Evolutionary conservation across 2,888 invertebrate genomes (phyloP).

Genomic region (Liopterus haemorrhoidalis): DNA sequence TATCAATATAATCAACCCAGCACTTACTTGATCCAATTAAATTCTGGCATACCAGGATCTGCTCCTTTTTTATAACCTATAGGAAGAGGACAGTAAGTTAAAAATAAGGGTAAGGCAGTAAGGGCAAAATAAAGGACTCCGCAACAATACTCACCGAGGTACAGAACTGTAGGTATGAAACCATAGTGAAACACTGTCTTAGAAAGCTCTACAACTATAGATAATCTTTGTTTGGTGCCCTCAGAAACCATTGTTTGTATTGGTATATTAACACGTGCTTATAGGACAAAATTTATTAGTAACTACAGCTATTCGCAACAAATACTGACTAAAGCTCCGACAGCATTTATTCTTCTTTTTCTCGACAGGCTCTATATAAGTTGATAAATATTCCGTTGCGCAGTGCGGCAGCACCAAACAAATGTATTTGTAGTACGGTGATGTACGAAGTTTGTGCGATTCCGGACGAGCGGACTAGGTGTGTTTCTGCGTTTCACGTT

Average conservation of each 20-base stretch:
- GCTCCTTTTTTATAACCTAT: slow-evolving; percentile 63
- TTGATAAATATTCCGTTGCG: no score
- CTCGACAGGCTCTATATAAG: no score
- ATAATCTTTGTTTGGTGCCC: slow-evolving; percentile 55
- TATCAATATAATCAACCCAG: no score
- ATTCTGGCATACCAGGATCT: slow-evolving; percentile 63
- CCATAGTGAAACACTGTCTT: slow-evolving; percentile 64
- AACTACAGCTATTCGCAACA: no score
- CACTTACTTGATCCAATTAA: slow-evolving; percentile 51
- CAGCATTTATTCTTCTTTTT: no score
- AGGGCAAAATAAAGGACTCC: slow-evolving; percentile 3
- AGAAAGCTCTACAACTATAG: slow-evolving; percentile 52
- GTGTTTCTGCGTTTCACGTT: slow-evolving; percentile 20
- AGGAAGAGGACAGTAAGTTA: no score
- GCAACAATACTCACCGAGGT: slow-evolving; percentile 51
- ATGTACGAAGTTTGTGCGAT: no score
- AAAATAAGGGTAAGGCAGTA: slow-evolving; percentile 14
- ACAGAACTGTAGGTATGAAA: slow-evolving; percentile 63
- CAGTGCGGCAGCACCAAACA: no score
- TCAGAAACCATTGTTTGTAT: slow-evolving; percentile 44
- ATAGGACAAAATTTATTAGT: no score
- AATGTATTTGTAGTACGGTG: no score
- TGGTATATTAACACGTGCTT: no score
- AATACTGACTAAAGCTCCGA: no score
- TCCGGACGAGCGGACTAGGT: slow-evolving; percentile 17